Conservation (phyloP, 2,113 vertebrate genomes). For the Noturus placidus region DNA sequence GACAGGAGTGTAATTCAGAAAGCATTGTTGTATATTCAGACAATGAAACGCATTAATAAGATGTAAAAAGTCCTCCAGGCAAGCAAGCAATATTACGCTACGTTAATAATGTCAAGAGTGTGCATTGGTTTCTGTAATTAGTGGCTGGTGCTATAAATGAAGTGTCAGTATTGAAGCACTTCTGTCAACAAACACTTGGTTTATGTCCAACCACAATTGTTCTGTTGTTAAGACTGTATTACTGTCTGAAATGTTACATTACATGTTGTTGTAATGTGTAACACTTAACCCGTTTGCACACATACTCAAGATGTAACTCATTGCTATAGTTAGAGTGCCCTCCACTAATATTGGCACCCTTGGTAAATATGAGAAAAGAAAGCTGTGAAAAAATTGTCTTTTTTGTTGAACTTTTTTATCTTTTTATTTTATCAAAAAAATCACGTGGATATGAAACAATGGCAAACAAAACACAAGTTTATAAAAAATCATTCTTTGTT, state of each 20-base stretch:
- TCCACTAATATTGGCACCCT: no score
- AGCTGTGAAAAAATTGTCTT: no score
- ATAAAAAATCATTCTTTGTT: no score
- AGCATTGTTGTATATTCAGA: neutral
- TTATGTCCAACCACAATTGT: slow-evolving; percentile 5
- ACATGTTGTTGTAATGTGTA: neutral
- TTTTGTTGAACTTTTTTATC: no score
- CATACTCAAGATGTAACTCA: neutral
- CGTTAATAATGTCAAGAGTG: slow-evolving; percentile 37
- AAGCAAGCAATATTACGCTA: neutral
- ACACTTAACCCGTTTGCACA: neutral
- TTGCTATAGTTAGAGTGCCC: neutral
- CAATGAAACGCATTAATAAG: slow-evolving; percentile 7
- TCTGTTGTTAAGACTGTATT: neutral
- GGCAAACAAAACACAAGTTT: no score
- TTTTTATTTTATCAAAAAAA: no score
- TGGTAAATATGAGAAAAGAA: no score
- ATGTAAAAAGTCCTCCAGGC: slow-evolving; percentile 20
- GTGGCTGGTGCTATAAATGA: slow-evolving; percentile 34
- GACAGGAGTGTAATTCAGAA: neutral
- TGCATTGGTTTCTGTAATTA: slow-evolving; percentile 43
- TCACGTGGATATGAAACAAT: no score
- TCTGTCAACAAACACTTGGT: slow-evolving; percentile 38
- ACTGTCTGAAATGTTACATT: neutral
- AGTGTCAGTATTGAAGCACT: slow-evolving; percentile 41